A percentile compares a stretch with the other conserved stretches of the same genome.
Conservation (phyloP, 2,113 vertebrate species). For the Oriolus oriolus region DNA sequence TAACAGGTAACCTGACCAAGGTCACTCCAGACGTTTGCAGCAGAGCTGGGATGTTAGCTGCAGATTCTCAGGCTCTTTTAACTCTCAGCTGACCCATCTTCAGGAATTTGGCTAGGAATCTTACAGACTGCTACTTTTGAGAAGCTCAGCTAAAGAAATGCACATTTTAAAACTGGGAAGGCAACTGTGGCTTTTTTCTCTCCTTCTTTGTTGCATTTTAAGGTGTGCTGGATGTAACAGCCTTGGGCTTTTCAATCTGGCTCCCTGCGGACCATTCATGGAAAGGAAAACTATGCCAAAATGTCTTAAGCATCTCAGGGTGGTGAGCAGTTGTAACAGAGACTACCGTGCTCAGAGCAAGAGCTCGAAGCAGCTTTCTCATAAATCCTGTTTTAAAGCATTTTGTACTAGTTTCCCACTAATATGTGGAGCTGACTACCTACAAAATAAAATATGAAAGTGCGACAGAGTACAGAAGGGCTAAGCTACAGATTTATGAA, state of each 20-base stretch:
- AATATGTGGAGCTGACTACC: not conserved
- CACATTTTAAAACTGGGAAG: not conserved
- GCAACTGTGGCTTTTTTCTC: not conserved
- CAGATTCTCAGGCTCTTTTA: not conserved
- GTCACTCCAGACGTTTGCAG: not conserved
- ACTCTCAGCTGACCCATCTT: not conserved
- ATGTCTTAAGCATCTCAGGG: not conserved
- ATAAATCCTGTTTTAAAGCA: not conserved
- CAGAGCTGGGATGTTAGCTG: not conserved
- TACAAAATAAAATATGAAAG: not conserved
- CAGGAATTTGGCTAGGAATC: not conserved
- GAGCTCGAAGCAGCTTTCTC: not conserved
- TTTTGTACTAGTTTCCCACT: not conserved
- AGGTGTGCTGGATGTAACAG: not conserved
- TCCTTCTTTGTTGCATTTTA: not conserved
- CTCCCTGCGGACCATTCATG: not conserved
- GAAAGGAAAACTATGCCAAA: not conserved
- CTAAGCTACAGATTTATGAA: slow-evolving; percentile 12
- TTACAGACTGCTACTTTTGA: not conserved
- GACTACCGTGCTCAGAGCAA: not conserved
- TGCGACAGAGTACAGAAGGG: not conserved
- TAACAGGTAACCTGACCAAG: not conserved
- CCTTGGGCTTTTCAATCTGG: not conserved
- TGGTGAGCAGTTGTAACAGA: not conserved
- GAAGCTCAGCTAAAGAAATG: not conserved